These are phyloP conservation scores for Tragelaphus scriptus DNA, from an alignment of 2,113 vertebrate genomes.

Conservation along the genomic window DNA sequence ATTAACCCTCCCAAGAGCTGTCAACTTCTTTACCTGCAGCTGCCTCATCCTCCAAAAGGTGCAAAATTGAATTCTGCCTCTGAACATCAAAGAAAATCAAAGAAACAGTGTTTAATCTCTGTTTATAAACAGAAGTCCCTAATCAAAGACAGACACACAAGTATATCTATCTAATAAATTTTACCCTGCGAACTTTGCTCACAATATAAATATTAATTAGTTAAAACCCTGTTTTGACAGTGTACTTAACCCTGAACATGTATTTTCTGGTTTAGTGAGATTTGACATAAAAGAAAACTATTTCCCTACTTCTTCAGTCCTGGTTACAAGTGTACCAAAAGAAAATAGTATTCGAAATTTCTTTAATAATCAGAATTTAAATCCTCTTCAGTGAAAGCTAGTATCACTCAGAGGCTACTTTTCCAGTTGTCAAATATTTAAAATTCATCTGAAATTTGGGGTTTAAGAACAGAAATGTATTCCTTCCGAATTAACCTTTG, in stretches of 20 bases:
- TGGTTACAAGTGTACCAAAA: neutral
- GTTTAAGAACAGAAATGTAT: neutral
- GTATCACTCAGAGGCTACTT: neutral
- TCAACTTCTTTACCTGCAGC: conserved; percentile 48
- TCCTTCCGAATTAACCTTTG: neutral
- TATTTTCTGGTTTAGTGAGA: conserved; percentile 5
- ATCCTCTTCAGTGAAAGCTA: neutral
- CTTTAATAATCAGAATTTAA: neutral
- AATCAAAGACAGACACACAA: neutral
- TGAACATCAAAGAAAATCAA: conserved; percentile 43
- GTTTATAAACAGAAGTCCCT: conserved; percentile 16
- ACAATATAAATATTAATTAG: neutral
- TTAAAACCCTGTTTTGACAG: neutral
- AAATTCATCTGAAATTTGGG: conserved; percentile 12
- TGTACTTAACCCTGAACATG: neutral
- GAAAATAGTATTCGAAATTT: neutral
- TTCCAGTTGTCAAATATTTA: neutral
- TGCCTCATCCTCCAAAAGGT: conserved; percentile 36
- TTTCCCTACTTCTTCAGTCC: neutral
- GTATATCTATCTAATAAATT: neutral
- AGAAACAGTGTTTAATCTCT: conserved; percentile 37
- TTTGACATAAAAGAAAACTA: neutral
- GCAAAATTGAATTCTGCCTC: conserved; percentile 46
- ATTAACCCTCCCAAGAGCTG: conserved; percentile 56
- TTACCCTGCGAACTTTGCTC: neutral